Conservation (phyloP, 1,140 invertebrate genomes). For the Drosophila sulfurigaster region DNA sequence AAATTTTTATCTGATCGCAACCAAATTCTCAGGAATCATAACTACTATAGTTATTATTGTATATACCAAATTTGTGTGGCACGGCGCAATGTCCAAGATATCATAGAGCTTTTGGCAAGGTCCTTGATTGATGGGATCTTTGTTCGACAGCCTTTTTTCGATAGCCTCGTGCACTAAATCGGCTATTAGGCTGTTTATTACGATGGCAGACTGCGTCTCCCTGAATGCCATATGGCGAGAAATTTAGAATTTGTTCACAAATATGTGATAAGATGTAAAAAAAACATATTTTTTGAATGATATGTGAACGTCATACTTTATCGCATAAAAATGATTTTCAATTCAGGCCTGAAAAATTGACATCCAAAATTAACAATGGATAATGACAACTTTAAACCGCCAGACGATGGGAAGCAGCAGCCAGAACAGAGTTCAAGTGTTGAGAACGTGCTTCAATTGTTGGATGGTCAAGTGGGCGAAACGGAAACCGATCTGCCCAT, state of each 20-base stretch:
- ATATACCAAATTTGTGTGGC: background rate
- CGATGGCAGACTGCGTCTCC: constrained; percentile 42
- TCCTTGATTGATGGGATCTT: constrained; percentile 11
- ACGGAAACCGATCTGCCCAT: constrained; percentile 55
- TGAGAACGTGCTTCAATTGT: constrained; percentile 44
- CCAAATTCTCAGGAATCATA: too few relatives aligned
- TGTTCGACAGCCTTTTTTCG: constrained; percentile 18
- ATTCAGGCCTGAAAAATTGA: constrained; percentile 13
- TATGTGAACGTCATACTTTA: constrained; percentile 20
- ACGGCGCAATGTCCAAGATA: constrained; percentile 52
- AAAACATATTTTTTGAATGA: constrained; percentile 36
- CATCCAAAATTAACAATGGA: constrained; percentile 42
- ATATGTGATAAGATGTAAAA: constrained; percentile 15
- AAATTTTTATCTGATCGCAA: too few relatives aligned
- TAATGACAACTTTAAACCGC: constrained; percentile 7
- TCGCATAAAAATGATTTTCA: constrained; percentile 25
- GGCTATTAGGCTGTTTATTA: constrained; percentile 59
- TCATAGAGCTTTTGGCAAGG: constrained; percentile 64
- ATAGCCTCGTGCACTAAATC: constrained; percentile 64
- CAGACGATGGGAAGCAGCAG: background rate
- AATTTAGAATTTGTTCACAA: constrained; percentile 54
- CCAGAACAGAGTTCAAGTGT: background rate
- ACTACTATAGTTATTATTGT: too few relatives aligned
- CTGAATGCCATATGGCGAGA: constrained; percentile 59
- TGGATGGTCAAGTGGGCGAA: constrained; percentile 50